Evolutionary conservation across 2,113 vertebrate species (phyloP).

Genomic region (Anas platyrhynchos): DNA sequence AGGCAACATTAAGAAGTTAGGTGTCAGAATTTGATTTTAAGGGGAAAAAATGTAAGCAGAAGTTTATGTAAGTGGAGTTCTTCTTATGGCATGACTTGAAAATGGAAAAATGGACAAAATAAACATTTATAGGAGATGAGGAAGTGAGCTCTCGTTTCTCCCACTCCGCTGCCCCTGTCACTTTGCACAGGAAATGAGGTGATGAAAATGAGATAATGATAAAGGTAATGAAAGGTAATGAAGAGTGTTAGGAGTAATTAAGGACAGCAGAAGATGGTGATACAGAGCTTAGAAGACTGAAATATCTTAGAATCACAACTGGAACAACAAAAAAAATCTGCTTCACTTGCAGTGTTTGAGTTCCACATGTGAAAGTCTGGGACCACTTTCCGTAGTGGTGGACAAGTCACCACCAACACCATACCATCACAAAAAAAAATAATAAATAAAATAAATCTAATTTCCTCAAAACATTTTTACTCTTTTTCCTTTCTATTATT

Average conservation of each 20-base stretch:
- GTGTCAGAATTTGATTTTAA: conserved; percentile 29
- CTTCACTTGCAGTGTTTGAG: neutral
- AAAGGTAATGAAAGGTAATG: neutral
- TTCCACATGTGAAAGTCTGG: neutral
- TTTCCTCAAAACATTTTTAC: neutral
- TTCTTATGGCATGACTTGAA: neutral
- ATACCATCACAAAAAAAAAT: too few relatives aligned
- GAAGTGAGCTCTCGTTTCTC: neutral
- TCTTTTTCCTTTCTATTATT: neutral
- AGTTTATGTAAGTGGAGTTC: neutral
- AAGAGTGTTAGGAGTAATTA: neutral
- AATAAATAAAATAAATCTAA: neutral
- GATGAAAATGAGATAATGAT: neutral
- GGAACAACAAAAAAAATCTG: neutral
- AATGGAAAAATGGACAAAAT: neutral
- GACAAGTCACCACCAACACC: neutral
- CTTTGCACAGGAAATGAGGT: neutral
- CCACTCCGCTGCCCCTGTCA: neutral
- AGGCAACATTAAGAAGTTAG: conserved; percentile 63
- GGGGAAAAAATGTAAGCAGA: conserved; percentile 14
- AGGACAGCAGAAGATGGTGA: neutral
- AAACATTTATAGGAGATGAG: neutral
- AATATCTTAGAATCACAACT: neutral
- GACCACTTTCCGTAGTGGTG: neutral
- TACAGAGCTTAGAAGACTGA: neutral